Evolutionary conservation across 2,113 vertebrate species (phyloP).

Genomic region (Lethenteron camtschaticum): DNA sequence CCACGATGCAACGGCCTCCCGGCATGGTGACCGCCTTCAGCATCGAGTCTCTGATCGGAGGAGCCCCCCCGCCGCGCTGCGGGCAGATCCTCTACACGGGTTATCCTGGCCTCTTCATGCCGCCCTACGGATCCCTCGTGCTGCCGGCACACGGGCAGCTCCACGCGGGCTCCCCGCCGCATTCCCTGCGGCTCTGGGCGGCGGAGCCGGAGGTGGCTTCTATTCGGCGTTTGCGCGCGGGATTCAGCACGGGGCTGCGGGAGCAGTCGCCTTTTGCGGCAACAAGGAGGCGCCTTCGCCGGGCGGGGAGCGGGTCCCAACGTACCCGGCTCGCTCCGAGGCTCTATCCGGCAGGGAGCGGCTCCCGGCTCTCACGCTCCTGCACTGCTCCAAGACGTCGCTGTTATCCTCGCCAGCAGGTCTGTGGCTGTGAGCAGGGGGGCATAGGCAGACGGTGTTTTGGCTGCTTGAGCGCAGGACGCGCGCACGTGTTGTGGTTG

Average conservation of each 20-base stretch:
- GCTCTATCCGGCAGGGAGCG: too few relatives aligned
- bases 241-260: neutral
- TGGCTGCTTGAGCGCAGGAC: too few relatives aligned
- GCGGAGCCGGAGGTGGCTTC: neutral
- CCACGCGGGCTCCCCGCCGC: neutral
- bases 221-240: neutral
- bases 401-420: too few relatives aligned
- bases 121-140: neutral
- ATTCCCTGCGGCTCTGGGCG: neutral
- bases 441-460: too few relatives aligned
- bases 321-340: too few relatives aligned
- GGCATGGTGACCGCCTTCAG: conserved; percentile 1
- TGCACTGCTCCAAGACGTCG: too few relatives aligned
- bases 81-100: conserved; percentile 3
- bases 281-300: conserved; percentile 2
- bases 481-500: too few relatives aligned
- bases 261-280: neutral
- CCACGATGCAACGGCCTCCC: neutral
- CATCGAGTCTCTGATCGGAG: conserved; percentile 5
- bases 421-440: too few relatives aligned
- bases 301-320: neutral
- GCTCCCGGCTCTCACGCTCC: too few relatives aligned
- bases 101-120: conserved; percentile 2
- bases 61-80: neutral
- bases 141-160: conserved; percentile 2